Evolutionary conservation across 1,140 invertebrate genomes (phyloP), one percentile per base, ranked within the genome.

Genomic region (Tetramorium simillimum): DNA sequence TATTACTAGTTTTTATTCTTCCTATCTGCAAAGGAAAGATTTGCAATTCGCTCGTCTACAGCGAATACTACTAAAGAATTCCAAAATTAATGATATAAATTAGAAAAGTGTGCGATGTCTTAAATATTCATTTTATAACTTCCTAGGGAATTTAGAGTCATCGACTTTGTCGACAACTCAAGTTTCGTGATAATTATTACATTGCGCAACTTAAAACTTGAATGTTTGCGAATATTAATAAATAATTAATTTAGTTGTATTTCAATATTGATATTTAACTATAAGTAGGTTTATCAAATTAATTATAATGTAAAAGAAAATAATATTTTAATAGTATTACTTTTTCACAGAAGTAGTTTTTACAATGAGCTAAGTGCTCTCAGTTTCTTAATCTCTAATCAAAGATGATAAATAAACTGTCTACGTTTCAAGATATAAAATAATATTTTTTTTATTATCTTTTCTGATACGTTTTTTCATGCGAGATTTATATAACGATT

Each of bases 81-180:
- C 24, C 51, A 46, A 43, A 60, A 82, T 82, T 72, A 82, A 82
- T 82, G 21, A 72, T 58, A 82, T 82, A 82, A 82, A 82, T 82
- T 51, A 82, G 37, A 72, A 18, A 72, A 58, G 51, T 72, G 37
- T 18, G 37, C 65, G 67, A 28, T 72, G 78, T 18, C 43, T 82
- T 82, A 72, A 72, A 82, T 82, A 82, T 82, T 82, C 67, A 73
- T 82, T 72, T 72, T 72, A 58, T 56, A 82, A 82, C 65, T 82
- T 82, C 6, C 37, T 60, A 82, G 16, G 6, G 67, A 70, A 81
- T 81, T 70, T 81, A 16, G 21, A 72, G 67, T 82, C 80, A 70
- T 65, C 78, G 16, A 58, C 65, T 40, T 24, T 46, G 37, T 73
- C 67, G 67, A 40, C 67, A 33, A 72, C 18, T 18, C 24, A 33